Base-by-base conservation (phyloP, 2,797 vertebrate genomes). In the Megaceryle alcyon region DNA sequence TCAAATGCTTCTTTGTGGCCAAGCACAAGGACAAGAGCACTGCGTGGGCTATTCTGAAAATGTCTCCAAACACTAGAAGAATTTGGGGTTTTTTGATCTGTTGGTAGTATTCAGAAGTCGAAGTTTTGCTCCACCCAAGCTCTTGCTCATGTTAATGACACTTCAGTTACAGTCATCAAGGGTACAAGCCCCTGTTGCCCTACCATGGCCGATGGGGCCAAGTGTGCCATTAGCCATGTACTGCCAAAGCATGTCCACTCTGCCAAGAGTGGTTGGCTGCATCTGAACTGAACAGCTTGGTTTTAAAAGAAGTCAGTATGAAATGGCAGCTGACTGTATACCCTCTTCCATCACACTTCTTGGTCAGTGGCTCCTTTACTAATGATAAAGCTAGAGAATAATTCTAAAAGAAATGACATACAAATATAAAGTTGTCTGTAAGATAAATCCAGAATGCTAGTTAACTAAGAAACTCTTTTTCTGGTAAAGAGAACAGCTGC, bases 301-400 rank as follows among this genome's bases (percentile, higher is more conserved):
- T 39, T 46, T 59, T 41, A 29, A 43, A 53, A 43, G 41, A 61
- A 0, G 9, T 28, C 46, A 17, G 0, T 3, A 3, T 16, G 51
- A 73, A 63, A 59, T 16, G 43, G 28, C 51, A 79, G 49, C 39
- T 79, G 53, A 16, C 44, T 44, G 8, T 3, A 41, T 9, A 63
- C 15, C 12, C 25, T 53, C 23, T 57, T 60, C n/a, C 75, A 9
- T 26, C 8, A 3, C 48, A 12, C 57, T 88, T 15, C 80, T 77
- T 35, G 35, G 33, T 49, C 83, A 86, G 0, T 63, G 54, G 23
- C 79, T 31, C 69, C 75, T 91, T 87, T 84, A 61, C 15, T 57
- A 19, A 54, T 4, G 41, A n/a, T 59, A 76, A 88, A 75, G 66
- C 26, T 31, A 69, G 37, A 73, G 59, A 77, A 39, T 48, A 56